Base-by-base conservation (phyloP, 2,888 invertebrate genomes). In the Tenthredo amoena region DNA sequence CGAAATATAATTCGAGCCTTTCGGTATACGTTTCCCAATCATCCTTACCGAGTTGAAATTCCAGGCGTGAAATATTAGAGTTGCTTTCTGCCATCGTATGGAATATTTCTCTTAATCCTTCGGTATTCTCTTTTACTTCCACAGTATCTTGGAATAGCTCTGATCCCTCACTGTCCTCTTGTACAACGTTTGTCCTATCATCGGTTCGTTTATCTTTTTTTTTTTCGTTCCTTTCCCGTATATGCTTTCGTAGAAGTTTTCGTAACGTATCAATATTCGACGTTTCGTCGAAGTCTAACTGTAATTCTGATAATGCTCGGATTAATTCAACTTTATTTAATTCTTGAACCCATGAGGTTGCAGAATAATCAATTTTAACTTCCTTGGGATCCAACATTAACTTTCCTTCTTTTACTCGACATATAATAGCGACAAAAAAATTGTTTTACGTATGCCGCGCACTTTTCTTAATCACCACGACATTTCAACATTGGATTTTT, bases 1-100 rank as follows among this genome's bases (percentile, higher is more conserved):
- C 62, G 79, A 87, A 87, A 84, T 86, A 86, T 10, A 85, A 84
- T 68, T 87, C 87, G 0, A 88, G 74, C 15, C 87, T 40, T 77
- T 88, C 88, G 12, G 50, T 77, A 31, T 47, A 77, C 31, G 21
- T 26, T 26, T 77, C 77, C 77, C 77, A 77, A 50, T 77, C 77
- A 77, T 77, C 77, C 15, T 50, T 15, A 15, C 85, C 83, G 7
- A 83, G 37, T 9, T 72, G 40, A 43, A 85, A 85, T 85, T 85
- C 72, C 40, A 85, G 43, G 15, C 81, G 79, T 40, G 58, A 81
- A 18, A 9, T 74, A 37, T 74, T 74, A 34, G 26, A 37, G 21
- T 62, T 62, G 31, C 26, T 26, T 21, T 85, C 85, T 37, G n/a
- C 21, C 85, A 85, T 85, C 34, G 81, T 85, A 81, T 85, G 81